A percentile compares a stretch with the other conserved stretches of the same genome.
These are phyloP conservation scores for Riparia riparia DNA, from an alignment of 2,113 vertebrate genomes.

Conservation along the genomic window DNA sequence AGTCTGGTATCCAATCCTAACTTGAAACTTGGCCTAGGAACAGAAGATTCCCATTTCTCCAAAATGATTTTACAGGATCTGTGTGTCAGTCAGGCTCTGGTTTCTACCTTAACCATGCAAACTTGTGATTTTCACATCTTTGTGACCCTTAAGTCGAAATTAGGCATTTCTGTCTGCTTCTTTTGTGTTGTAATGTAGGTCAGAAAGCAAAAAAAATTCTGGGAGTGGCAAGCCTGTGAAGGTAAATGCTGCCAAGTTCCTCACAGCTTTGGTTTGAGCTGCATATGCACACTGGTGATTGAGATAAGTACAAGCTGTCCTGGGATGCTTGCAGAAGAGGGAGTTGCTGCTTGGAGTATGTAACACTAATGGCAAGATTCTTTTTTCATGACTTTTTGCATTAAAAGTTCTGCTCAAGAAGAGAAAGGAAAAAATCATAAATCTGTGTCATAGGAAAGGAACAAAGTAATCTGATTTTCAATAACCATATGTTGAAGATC, in stretches of 20 bases:
- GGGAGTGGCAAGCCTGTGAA: not conserved
- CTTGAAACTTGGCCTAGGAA: not conserved
- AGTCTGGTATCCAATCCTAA: not conserved
- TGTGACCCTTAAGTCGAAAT: not conserved
- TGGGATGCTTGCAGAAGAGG: not conserved
- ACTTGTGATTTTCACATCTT: not conserved
- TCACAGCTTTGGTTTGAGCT: not conserved
- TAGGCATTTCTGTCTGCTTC: not conserved
- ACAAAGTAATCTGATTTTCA: not conserved
- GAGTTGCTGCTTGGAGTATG: not conserved
- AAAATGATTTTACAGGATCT: not conserved
- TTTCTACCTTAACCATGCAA: not conserved
- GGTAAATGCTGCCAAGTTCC: not conserved
- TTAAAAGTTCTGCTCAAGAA: not conserved
- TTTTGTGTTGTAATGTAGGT: not conserved
- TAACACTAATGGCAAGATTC: not conserved
- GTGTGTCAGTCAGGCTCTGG: not conserved
- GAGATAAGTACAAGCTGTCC: conserved; percentile 25
- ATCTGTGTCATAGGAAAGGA: not conserved
- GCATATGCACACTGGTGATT: not conserved
- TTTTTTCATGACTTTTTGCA: not conserved
- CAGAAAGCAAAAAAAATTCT: not conserved
- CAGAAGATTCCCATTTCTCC: not conserved
- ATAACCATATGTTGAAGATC: not conserved
- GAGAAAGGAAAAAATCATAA: not conserved